Percentiles rank a stretch among this genome's conserved stretches.
phyloP scores from a whole-genome alignment of 2,797 vertebrate species.

The Dendrocincla fuliginosa region DNA sequence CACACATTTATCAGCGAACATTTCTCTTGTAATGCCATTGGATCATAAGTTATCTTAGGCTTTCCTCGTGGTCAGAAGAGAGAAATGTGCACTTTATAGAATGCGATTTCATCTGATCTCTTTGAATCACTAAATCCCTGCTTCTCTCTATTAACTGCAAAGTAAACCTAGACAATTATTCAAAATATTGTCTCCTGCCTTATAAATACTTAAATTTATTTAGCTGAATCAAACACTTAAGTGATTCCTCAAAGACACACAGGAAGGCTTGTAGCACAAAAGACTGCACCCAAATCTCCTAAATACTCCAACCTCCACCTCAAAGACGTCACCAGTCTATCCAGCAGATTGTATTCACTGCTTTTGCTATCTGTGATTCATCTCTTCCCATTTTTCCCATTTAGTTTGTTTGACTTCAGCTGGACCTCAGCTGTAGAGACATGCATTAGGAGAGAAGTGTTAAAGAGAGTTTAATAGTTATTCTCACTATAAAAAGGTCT shows the following conservation, averaged over 20 bases:
- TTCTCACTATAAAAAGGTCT: background rate
- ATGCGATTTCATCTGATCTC: background rate
- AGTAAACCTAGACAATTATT: background rate
- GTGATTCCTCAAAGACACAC: background rate
- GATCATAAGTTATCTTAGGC: background rate
- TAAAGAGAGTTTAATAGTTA: background rate
- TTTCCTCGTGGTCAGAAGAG: background rate
- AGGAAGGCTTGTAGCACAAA: background rate
- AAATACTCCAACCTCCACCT: background rate
- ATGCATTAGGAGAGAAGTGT: background rate
- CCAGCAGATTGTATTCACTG: background rate
- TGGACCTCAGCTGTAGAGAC: background rate
- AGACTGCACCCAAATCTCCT: background rate
- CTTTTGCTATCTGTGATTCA: background rate
- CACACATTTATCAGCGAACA: background rate
- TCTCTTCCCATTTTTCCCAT: background rate
- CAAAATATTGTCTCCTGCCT: background rate
- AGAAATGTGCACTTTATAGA: background rate
- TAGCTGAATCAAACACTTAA: background rate
- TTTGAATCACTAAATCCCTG: background rate
- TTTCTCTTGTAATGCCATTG: background rate
- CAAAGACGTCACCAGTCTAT: accelerated
- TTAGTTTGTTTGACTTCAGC: background rate
- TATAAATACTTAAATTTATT: background rate
- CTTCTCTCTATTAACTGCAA: background rate